A percentile compares a stretch with the other conserved stretches of the same genome.
These are phyloP conservation scores for Mythimna impura DNA, from an alignment of 2,888 invertebrate species.

Conservation along the genomic window DNA sequence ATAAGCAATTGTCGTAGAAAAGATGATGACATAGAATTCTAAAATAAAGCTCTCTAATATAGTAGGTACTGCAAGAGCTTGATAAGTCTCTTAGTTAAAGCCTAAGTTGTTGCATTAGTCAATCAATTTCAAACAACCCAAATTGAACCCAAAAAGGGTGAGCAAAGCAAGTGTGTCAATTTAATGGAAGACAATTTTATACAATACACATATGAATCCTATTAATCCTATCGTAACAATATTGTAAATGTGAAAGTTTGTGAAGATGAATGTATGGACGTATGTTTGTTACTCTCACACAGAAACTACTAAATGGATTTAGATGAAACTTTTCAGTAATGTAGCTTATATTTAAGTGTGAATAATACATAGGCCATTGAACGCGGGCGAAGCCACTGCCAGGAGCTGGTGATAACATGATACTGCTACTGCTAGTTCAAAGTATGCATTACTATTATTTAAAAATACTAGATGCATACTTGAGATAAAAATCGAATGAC, in stretches of 20 bases:
- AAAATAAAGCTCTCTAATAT: conserved; percentile 30
- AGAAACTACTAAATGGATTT: too few species aligned
- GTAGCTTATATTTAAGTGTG: too few species aligned
- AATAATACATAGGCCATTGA: too few species aligned
- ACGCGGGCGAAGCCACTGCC: too few species aligned
- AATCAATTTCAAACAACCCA: conserved; percentile 18
- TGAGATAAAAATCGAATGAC: not conserved
- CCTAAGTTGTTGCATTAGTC: conserved; percentile 2
- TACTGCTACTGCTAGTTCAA: not conserved
- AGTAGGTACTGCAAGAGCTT: conserved; percentile 6
- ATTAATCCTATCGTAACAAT: too few species aligned
- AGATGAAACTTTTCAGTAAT: too few species aligned
- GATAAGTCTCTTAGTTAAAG: not conserved
- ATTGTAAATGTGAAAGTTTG: too few species aligned
- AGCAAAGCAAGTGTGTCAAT: conserved; percentile 34
- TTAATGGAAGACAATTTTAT: conserved; percentile 13
- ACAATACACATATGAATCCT: conserved; percentile 2
- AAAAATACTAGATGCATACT: not conserved
- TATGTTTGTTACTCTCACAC: too few species aligned
- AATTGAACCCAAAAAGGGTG: conserved; percentile 3
- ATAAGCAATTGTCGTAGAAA: conserved; percentile 46
- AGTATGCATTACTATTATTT: not conserved
- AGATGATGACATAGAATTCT: conserved; percentile 34
- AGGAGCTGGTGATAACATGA: conserved; percentile 22
- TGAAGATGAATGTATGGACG: too few species aligned